Evolutionary conservation across 1,140 invertebrate genomes (phyloP).

Genomic region (Bombus turneri): DNA sequence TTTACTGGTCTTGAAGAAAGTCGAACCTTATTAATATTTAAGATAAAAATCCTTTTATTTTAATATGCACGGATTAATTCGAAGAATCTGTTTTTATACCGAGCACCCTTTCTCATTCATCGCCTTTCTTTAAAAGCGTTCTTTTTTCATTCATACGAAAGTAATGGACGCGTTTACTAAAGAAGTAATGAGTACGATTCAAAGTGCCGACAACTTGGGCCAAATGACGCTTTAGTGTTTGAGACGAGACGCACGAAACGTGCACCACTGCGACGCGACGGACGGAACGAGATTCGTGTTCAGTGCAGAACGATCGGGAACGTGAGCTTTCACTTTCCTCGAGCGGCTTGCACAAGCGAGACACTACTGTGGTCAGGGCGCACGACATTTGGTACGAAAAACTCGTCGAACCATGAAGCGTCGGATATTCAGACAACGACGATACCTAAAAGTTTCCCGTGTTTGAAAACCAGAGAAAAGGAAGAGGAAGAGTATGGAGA

Average conservation of each 20-base stretch:
- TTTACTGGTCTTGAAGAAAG: constrained; percentile 25
- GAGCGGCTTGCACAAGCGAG: constrained; percentile 59
- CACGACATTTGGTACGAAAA: constrained; percentile 33
- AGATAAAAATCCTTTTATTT: background rate
- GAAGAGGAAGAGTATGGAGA: constrained; percentile 35
- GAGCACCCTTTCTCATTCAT: background rate
- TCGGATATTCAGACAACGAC: background rate
- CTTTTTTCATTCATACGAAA: background rate
- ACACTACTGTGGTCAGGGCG: constrained; percentile 23
- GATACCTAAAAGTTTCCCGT: constrained; percentile 1
- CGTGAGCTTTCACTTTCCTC: constrained; percentile 63
- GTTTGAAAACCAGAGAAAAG: constrained; percentile 17
- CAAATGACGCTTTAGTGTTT: constrained; percentile 12
- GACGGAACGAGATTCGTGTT: constrained; percentile 41
- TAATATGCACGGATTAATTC: background rate
- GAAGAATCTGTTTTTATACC: background rate
- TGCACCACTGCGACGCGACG: constrained; percentile 24
- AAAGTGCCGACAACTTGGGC: constrained; percentile 11
- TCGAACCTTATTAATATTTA: background rate
- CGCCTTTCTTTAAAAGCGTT: too few species aligned
- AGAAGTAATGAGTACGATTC: constrained; percentile 16
- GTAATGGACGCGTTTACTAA: background rate
- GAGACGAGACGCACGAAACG: constrained; percentile 21
- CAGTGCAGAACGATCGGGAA: constrained; percentile 47
- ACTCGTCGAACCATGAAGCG: constrained; percentile 42